Evolutionary conservation across 2,113 vertebrate genomes (phyloP), one percentile per base, ranked within the genome.

Genomic region (Scytalopus superciliaris): DNA sequence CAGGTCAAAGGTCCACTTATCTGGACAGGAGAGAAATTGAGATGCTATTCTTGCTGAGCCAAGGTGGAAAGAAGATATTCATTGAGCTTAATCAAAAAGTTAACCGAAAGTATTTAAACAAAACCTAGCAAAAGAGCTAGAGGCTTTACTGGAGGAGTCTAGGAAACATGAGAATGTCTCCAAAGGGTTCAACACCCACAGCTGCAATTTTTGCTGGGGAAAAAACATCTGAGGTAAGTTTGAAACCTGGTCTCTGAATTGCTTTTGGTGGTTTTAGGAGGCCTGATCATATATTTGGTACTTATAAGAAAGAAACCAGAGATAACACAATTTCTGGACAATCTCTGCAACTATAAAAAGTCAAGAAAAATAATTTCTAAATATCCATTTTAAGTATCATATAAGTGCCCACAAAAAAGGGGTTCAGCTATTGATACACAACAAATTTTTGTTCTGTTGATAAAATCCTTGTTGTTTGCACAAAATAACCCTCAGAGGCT

Each of bases 51-150:
- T 85, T 96, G 78, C 66, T 82, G 81, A 93, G 31, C 22, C 44
- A 85, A 85, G 49, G 35, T 79, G 53, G 62, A 96, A 94, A 84
- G 52, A 93, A 94, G 52, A 79, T 84, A 93, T 25, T 94, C 30
- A 87, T 44, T 82, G 52, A 93, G 53, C 47, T 75, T 79, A 95
- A 88, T 76, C 31, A 60, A 84, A 94, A 96, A 91, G 60, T 45
- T 84, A 87, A 91, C 68, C 2, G 1, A 19, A 91, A 76, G 31
- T 72, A 90, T 82, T 93, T 87, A 87, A 96, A 76, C 33, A 87
- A 94, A 93, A 82, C n/a, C 49, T 73, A 78, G 30, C 49, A 76
- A 44, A 85, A 70, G 40, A 91, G 39, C 56, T 78, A 75, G 33
- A 72, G 62, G 44, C 15, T 79, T 82, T 72, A 85, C 40, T 76